Percentiles rank a stretch among this genome's conserved stretches.
These are phyloP conservation scores for Crossaster papposus DNA, from an alignment of 53 echinoderm and acorn worm species.

Conservation along the genomic window DNA sequence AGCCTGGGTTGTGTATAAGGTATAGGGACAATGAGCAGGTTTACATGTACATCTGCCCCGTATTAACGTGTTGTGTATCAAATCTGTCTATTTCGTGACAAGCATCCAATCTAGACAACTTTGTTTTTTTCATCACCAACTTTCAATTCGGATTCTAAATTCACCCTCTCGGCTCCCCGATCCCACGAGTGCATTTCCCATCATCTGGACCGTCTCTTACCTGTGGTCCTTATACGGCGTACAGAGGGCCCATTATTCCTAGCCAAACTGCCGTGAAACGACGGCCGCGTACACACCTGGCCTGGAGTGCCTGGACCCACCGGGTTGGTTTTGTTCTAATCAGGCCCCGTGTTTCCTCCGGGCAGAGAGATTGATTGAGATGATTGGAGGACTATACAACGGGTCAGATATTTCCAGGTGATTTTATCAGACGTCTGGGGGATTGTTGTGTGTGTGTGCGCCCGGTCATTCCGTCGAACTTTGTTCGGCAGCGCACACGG, in stretches of 20 bases:
- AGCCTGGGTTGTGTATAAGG: too few relatives aligned
- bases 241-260: constrained; percentile 26
- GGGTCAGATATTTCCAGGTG: neutral
- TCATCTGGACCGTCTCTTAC: neutral
- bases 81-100: too few relatives aligned
- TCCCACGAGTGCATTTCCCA: neutral
- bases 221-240: constrained; percentile 19
- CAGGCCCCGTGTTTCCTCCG: neutral
- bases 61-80: too few relatives aligned
- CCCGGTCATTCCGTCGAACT: neutral
- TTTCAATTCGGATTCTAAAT: neutral
- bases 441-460: too few relatives aligned
- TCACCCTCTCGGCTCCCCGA: neutral
- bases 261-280: neutral
- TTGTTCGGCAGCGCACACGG: too few relatives aligned
- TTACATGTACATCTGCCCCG: too few relatives aligned
- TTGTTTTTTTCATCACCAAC: neutral
- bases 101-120: neutral
- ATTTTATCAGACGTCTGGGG: neutral
- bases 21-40: too few relatives aligned
- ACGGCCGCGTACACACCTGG: constrained; percentile 7
- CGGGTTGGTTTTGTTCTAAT: neutral
- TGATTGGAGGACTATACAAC: neutral
- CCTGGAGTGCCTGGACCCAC: constrained; percentile 3
- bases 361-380: constrained; percentile 1